Base-by-base conservation (phyloP, 2,797 vertebrate species). In the Coregonus sp. region DNA sequence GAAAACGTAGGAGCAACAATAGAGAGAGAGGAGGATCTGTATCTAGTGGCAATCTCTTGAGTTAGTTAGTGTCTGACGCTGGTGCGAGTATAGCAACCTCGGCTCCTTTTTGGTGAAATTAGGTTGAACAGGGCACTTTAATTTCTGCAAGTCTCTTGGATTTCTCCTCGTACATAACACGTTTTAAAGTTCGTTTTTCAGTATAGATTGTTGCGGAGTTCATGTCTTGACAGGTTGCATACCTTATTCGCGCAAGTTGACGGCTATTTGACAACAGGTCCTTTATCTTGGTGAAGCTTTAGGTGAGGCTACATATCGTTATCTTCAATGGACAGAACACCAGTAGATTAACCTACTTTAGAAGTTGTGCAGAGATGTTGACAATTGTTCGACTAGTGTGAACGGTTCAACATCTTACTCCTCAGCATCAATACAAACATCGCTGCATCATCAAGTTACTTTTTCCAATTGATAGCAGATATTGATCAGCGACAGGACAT, bases 1-100 rank as follows among this genome's bases (percentile, higher is more conserved):
- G 97, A 97, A 96, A 97, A 96, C 95, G 96, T 93, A 94, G 94
- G 92, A 92, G 96, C 96, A 96, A 97, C 97, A 97, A 98, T 97
- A 96, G 95, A 95, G 94, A 95, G 94, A 94, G 80, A 91, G 93
- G 83, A 94, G 70, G 90, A 93, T 95, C 94, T 96, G 96, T 95
- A 94, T 94, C 93, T 88, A 95, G 92, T 93, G 92, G 92, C 93
- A 86, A 91, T 96, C 94, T 95, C 94, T 87, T 81, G 90, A 94
- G 92, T 92, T 94, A 94, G 94, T 93, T 93, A 95, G 94, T 94
- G 94, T 95, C 94, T 94, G 94, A 89, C 89, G 86, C 91, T 91
- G 86, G 79, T 18, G 85, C 78, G 85, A 88, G 89, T 89, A 63
- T 63, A 90, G 86, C 91, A 89, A 93, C 86, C 89, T 92, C 89